These are phyloP conservation scores for Xestobium rufovillosum DNA, from an alignment of 2,888 invertebrate species.

Conservation along the genomic window DNA sequence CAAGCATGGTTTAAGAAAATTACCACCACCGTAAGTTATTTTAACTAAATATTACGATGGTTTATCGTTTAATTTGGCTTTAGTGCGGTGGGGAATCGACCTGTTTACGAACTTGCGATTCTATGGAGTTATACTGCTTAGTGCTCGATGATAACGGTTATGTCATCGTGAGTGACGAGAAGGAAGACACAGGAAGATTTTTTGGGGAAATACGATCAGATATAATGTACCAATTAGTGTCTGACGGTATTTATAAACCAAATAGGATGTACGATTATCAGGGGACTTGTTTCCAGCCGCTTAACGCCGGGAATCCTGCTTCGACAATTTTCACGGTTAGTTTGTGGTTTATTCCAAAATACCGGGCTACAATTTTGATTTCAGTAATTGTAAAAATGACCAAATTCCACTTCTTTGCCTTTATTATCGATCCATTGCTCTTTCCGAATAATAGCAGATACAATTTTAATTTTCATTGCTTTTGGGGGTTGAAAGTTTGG, in stretches of 20 bases:
- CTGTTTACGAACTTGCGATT: conserved; percentile 54
- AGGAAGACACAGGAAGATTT: conserved; percentile 66
- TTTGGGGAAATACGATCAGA: conserved; percentile 70
- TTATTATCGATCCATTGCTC: too few species aligned
- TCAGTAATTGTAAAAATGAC: too few species aligned
- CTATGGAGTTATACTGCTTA: conserved; percentile 70
- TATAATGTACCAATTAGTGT: conserved; percentile 68
- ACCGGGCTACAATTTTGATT: too few species aligned
- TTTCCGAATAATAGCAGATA: too few species aligned
- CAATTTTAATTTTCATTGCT: too few species aligned
- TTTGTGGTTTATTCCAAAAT: too few species aligned
- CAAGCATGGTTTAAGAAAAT: conserved; percentile 73
- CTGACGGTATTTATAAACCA: conserved; percentile 68
- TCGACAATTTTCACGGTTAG: conserved; percentile 36
- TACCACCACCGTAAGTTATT: conserved; percentile 58
- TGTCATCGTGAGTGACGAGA: conserved; percentile 63
- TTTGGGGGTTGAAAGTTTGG: too few species aligned
- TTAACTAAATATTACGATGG: conserved; percentile 24
- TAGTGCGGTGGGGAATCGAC: conserved; percentile 32
- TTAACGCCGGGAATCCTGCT: conserved; percentile 50
- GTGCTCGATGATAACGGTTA: conserved; percentile 86
- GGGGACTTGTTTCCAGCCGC: conserved; percentile 74
- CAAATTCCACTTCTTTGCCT: too few species aligned
- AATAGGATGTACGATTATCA: conserved; percentile 81
- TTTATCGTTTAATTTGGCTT: conserved; percentile 29